Base-by-base conservation (phyloP, 2,797 vertebrate genomes). In the Mormyrus proboscirostris region DNA sequence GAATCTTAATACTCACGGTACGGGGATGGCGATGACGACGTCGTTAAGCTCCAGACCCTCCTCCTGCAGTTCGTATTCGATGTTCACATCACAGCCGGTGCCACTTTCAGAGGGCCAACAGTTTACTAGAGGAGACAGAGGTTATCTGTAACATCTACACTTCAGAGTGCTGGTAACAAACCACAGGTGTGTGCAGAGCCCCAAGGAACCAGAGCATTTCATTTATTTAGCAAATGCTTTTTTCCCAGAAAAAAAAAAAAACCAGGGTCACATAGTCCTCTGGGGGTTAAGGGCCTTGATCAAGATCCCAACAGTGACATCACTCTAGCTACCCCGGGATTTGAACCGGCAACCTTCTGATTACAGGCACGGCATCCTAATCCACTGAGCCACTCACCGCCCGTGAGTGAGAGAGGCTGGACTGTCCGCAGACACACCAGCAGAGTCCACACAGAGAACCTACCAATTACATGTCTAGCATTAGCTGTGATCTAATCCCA, bases 71-170 rank as follows among this genome's bases (percentile, higher is more conserved):
- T 99, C 99, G 0, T 99, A 99, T 50, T 99, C 99, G 38, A 99
- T 99, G 95, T 99, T 99, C 90, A 99, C 97, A 7, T 99, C 98
- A 19, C 99, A 99, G 91, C 95, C 97, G 83, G 86, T 97, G 29
- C 96, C 97, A 0, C 97, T 99, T 94, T 99, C 99, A 51, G 99
- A 99, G 0, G 99, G 98, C 99, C 99, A 99, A 95, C 99, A 99
- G 95, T 99, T 99, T 96, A 99, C 99, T 99, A 92, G 22, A 86
- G 50, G 38, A 1, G 90, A 59, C 29, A 55, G 49, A 29, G 25
- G 38, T 10, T 29, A 50, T 7, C n/a, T 51, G 53, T 47, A 47
- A 59, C 5, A 65, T 49, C 41, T 22, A n/a, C 82, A 10, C 16
- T 12, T 8, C 82, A 84, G 76, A n/a, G 41, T 19, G 76, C 19